Conservation (phyloP, 2,113 vertebrate genomes). For the Nesogale talazaci region DNA sequence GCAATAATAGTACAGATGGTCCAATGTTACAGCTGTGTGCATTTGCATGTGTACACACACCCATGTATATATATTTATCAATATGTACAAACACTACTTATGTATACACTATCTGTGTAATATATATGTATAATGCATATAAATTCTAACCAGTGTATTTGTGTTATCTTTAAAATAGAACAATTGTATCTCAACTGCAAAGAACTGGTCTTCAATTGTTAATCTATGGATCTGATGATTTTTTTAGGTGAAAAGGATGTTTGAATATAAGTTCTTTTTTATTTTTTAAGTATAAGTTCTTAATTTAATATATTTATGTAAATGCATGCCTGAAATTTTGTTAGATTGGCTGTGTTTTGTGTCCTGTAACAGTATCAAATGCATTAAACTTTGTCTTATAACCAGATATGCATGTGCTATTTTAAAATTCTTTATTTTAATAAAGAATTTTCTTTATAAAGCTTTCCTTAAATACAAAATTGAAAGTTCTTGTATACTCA, state of each 20-base stretch:
- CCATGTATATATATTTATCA: constrained; percentile 82
- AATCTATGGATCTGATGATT: constrained; percentile 89
- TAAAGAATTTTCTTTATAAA: constrained; percentile 62
- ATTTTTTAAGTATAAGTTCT: constrained; percentile 90
- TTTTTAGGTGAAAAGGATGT: constrained; percentile 87
- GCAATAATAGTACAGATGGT: constrained; percentile 64
- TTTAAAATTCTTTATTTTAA: constrained; percentile 77
- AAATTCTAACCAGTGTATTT: constrained; percentile 91
- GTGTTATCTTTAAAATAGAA: constrained; percentile 89
- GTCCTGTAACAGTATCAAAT: constrained; percentile 88
- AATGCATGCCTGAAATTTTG: constrained; percentile 90
- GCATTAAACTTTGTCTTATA: constrained; percentile 88
- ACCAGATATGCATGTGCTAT: constrained; percentile 77
- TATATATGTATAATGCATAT: constrained; percentile 92
- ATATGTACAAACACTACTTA: constrained; percentile 87
- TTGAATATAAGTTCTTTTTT: no score
- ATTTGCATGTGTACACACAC: constrained; percentile 71
- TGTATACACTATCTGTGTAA: constrained; percentile 90
- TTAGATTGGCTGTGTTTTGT: constrained; percentile 88
- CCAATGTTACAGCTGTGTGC: constrained; percentile 72
- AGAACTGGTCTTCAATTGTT: constrained; percentile 88
- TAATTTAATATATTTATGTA: constrained; percentile 90
- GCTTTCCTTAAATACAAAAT: constrained; percentile 67
- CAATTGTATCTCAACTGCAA: constrained; percentile 88
- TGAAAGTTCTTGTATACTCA: constrained; percentile 71